Percentiles rank a stretch among this genome's conserved stretches.
phyloP scores from a whole-genome alignment of 1,140 invertebrate genomes.

The Octopus bimaculoides region DNA sequence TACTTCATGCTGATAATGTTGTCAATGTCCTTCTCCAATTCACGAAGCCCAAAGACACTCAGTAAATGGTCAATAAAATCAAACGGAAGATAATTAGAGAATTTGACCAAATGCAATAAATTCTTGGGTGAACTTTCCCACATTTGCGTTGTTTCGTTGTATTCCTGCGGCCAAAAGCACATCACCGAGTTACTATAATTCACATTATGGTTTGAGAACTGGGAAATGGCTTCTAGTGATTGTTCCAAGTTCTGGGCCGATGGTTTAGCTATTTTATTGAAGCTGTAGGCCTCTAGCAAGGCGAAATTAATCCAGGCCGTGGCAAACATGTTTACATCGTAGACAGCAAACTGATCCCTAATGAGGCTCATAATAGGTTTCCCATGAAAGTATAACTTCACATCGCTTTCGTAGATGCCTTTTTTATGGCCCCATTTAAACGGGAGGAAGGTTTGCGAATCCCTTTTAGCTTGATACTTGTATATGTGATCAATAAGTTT shows the following conservation, averaged over 20 bases:
- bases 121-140: constrained; percentile 21
- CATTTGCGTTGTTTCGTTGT: constrained; percentile 27
- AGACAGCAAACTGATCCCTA: constrained; percentile 37
- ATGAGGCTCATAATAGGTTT: constrained; percentile 31
- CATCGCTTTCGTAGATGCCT: constrained; percentile 45
- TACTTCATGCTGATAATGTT: too few species aligned
- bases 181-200: constrained; percentile 38
- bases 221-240: not conserved
- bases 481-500: not conserved
- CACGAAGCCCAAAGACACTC: not conserved
- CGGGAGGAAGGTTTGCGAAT: constrained; percentile 30
- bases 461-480: constrained; percentile 28
- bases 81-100: constrained; percentile 9
- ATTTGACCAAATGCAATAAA: constrained; percentile 21
- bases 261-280: constrained; percentile 39
- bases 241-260: constrained; percentile 10
- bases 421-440: constrained; percentile 35
- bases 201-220: constrained; percentile 20
- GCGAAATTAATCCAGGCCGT: constrained; percentile 45
- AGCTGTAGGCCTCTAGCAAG: constrained; percentile 41
- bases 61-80: not conserved
- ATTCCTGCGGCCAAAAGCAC: constrained; percentile 37
- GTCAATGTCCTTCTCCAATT: too few species aligned
- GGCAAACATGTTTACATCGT: constrained; percentile 52
- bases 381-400: constrained; percentile 47